Conservation (phyloP, 2,888 invertebrate species). For the Megastigmus dorsalis region DNA sequence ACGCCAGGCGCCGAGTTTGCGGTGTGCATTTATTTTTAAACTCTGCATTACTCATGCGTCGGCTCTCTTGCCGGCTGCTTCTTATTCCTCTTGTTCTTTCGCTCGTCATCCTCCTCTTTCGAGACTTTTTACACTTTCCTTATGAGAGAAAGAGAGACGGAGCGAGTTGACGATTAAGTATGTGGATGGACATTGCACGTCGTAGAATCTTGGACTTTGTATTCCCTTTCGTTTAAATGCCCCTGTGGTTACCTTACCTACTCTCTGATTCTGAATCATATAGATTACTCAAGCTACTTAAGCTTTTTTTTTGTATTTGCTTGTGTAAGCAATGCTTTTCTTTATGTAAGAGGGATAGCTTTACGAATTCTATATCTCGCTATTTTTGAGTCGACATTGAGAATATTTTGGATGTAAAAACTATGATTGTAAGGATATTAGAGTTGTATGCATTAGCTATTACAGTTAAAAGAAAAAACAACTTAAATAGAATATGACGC, state of each 20-base stretch:
- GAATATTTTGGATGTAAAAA: too few relatives aligned
- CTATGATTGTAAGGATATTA: too few relatives aligned
- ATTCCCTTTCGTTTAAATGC: not conserved
- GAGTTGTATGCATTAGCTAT: too few relatives aligned
- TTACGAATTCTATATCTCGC: too few relatives aligned
- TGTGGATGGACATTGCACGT: not conserved
- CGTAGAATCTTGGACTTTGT: not conserved
- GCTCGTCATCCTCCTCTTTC: too few relatives aligned
- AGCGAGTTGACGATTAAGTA: conserved; percentile 10
- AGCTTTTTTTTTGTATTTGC: too few relatives aligned
- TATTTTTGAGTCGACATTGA: too few relatives aligned
- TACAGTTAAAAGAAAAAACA: too few relatives aligned
- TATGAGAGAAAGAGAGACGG: not conserved
- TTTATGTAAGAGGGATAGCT: too few relatives aligned
- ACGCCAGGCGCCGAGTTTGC: too few relatives aligned
- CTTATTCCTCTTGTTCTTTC: not conserved
- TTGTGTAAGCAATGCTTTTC: too few relatives aligned
- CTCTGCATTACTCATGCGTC: conserved; percentile 30
- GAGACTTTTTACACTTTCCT: not conserved
- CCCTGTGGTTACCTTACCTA: not conserved
- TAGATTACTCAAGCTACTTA: not conserved
- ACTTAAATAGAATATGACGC: too few relatives aligned
- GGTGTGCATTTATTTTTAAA: conserved; percentile 40
- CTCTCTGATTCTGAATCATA: not conserved
- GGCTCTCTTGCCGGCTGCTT: not conserved